These are phyloP conservation scores for Caenorhabditis drosophilae DNA, from an alignment of 2,888 invertebrate species.

Conservation along the genomic window DNA sequence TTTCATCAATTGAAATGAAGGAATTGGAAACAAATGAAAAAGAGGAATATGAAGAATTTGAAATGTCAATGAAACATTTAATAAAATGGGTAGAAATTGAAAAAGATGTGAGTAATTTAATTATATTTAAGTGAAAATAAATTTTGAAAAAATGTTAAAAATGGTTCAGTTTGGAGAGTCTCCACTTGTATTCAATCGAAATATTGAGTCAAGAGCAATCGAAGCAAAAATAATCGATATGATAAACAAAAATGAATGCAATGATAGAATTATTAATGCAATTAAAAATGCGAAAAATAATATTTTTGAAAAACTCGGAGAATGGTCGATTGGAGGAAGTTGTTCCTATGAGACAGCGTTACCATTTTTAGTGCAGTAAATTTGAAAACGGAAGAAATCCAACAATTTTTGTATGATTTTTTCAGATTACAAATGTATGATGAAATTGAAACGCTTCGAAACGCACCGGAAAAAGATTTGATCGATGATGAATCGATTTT, in stretches of 20 bases:
- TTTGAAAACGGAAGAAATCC: too few species aligned
- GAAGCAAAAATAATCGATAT: conserved; percentile 12
- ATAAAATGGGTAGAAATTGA: conserved; percentile 14
- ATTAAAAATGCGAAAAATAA: conserved; percentile 5
- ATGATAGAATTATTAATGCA: conserved; percentile 1
- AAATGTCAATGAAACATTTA: conserved; percentile 12
- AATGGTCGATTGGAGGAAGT: conserved; percentile 16
- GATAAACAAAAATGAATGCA: conserved; percentile 3
- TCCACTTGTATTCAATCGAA: conserved; percentile 17
- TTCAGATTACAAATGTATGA: conserved; percentile 13
- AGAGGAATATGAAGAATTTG: conserved; percentile 9
- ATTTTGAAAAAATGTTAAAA: background rate
- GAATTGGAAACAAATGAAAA: background rate
- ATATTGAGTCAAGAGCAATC: conserved; percentile 11
- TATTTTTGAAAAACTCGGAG: conserved; percentile 9
- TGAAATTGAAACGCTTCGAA: conserved; percentile 13
- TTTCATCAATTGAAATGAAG: background rate
- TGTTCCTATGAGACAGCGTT: conserved; percentile 28
- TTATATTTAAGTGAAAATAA: background rate
- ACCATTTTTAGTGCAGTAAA: conserved; percentile 17
- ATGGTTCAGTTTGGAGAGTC: conserved; percentile 16
- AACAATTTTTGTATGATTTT: background rate
- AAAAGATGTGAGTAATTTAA: conserved; percentile 11
- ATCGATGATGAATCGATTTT: conserved; percentile 13
- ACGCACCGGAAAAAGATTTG: conserved; percentile 8